phyloP scores from a whole-genome alignment of 1,140 invertebrate genomes.

The Penaeus japonicus region DNA sequence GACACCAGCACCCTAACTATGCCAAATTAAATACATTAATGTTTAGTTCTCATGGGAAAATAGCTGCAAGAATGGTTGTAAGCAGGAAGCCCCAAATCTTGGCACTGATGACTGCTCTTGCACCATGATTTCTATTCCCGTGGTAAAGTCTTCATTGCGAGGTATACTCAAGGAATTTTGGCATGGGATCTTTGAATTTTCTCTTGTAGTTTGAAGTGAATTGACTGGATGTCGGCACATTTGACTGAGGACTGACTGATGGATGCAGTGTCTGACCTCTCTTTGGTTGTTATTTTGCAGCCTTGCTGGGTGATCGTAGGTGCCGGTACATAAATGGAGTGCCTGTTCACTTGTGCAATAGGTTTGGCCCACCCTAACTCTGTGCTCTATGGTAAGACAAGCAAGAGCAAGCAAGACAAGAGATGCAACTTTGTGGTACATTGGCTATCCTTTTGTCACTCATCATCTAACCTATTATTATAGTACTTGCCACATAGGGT shows the following conservation, averaged over 20 bases:
- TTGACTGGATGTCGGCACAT: constrained; percentile 36
- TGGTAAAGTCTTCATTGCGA: neutral
- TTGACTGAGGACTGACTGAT: constrained; percentile 33
- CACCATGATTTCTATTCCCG: too few relatives aligned
- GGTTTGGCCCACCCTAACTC: constrained; percentile 55
- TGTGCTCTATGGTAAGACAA: constrained; percentile 56
- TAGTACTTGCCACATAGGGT: constrained; percentile 20
- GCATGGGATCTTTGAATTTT: constrained; percentile 28
- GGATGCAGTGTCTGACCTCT: constrained; percentile 39
- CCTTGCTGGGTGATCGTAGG: constrained; percentile 55
- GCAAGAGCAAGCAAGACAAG: constrained; percentile 50
- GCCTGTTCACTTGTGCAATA: constrained; percentile 56
- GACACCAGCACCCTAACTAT: too few relatives aligned
- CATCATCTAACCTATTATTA: neutral
- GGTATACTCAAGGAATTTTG: constrained; percentile 31
- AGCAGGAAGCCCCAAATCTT: too few relatives aligned
- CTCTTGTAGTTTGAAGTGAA: constrained; percentile 35
- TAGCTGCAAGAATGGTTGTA: too few relatives aligned
- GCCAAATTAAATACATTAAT: too few relatives aligned
- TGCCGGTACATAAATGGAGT: constrained; percentile 56
- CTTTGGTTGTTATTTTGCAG: constrained; percentile 53
- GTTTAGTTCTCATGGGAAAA: too few relatives aligned
- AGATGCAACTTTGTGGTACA: neutral
- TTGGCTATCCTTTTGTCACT: neutral
- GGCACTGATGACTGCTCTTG: too few relatives aligned